Percentiles rank a stretch among this genome's conserved stretches.
phyloP scores from a whole-genome alignment of 2,113 vertebrate species.

The Colaptes auratus region DNA sequence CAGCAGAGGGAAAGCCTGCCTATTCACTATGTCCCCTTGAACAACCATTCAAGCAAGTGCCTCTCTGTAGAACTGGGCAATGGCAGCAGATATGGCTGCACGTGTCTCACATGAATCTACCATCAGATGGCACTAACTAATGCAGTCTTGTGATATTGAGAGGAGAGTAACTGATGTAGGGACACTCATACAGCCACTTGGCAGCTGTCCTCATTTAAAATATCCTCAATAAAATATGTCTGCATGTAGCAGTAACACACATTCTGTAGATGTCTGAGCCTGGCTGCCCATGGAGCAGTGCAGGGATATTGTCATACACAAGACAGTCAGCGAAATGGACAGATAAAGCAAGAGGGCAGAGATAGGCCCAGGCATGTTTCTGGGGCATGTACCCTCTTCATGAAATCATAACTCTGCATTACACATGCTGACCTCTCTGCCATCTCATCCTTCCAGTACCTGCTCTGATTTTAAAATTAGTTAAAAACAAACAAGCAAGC shows the following conservation, averaged over 20 bases:
- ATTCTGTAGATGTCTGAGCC: not conserved
- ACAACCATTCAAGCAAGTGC: not conserved
- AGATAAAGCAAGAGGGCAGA: not conserved
- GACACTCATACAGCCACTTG: not conserved
- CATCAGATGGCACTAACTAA: not conserved
- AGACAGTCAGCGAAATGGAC: not conserved
- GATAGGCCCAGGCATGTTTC: not conserved
- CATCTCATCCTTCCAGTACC: not conserved
- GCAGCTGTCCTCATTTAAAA: not conserved
- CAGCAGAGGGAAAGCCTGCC: not conserved
- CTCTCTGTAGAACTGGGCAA: not conserved
- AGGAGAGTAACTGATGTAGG: not conserved
- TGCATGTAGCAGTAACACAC: not conserved
- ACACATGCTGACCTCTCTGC: not conserved
- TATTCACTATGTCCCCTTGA: not conserved
- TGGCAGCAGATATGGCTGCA: not conserved
- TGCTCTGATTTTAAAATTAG: not conserved
- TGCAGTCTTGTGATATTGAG: not conserved
- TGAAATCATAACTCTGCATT: not conserved
- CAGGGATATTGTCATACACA: not conserved
- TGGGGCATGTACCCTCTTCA: not conserved
- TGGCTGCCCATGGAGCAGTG: not conserved
- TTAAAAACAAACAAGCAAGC: not conserved
- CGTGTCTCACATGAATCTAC: not conserved
- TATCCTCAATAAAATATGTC: not conserved